Base-by-base conservation (phyloP, 1,140 invertebrate species). In the Drosophila persimilis region DNA sequence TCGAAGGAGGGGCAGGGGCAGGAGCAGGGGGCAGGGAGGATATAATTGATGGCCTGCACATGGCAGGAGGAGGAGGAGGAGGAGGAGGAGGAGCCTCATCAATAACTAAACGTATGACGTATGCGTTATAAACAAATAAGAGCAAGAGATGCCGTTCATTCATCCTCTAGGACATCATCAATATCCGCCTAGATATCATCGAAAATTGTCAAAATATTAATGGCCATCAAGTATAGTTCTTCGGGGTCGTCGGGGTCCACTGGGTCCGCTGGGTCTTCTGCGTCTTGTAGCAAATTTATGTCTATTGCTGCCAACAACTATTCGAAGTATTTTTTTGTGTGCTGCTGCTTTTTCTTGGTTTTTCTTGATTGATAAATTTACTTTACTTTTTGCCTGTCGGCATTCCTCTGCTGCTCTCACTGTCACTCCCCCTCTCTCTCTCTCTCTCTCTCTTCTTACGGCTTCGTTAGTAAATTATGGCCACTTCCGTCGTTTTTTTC, bases 391-490 rank as follows among this genome's bases (percentile, higher is more conserved):
- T 58, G 39, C 50, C 59, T 44, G 26, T 20, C 44, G n/a, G 31
- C 50, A 46, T 41, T 43, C 46, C 20, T 17, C 41, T 13, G 11
- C 2, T 13, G 11, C 35, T 9, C 11, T 11, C 35, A 11, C 7
- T 1, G 4, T 39, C 35, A 45, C 48, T 6, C 17, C 20, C 45
- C 15, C 15, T 31, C 41, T 50, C 24, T 56, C 29, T 48, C 26
- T 41, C 47, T 11, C 4, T 51, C 54, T 47, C 74, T 51, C 74
- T 66, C 81, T 85, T 50, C 69, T 81, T 88, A 86, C 66, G 67
- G 77, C 83, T 89, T 89, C 76, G 78, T 89, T 88, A 88, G 75
- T 88, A 88, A 88, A 88, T 88, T 88, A 88, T 88, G 75, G 84
- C 83, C 78, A 88, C 83, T 88, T 88, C 84, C 83, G 83, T 71